Evolutionary conservation across 2,797 vertebrate species (phyloP), one percentile per base, ranked within the genome.

Genomic region (Rousettus madagascariensis): DNA sequence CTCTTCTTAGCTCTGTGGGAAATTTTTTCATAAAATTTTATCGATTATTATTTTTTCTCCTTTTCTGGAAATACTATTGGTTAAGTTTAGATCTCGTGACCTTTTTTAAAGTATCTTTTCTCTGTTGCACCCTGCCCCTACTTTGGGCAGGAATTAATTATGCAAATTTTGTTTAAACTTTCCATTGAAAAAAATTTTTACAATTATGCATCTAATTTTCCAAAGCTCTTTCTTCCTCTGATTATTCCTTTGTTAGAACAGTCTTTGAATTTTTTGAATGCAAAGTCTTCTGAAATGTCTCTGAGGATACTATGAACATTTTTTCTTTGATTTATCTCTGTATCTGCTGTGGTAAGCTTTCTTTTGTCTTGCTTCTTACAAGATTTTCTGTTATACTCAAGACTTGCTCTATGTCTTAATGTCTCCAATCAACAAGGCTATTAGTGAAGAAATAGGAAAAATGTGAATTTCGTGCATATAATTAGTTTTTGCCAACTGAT

Each of bases 201-300:
- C 24, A 80, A 43, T 28, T 65, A 33, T 66, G 8, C 15, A 13
- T 71, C 19, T 5, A 20, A 57, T 79, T 86, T 71, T 41, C 28
- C 30, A 51, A 93, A 80, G 10, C 33, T 51, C 17, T 55, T 46
- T 72, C 41, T 83, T 69, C 6, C 61, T 75, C 30, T 69, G 41
- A 61, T 51, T 57, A 90, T 84, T 75, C 20, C 43, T 79, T 87
- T 72, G 41, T 71, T 41, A 82, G 63, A 90, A 33, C n/a, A 59
- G 2, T 80, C 26, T 79, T 46, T 75, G 30, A 68, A 49, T 28
- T 59, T 84, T 84, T 24, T 77, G 78, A 13, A 8, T 55, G 13
- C 41, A 83, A 72, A 28, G 22, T 49, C 61, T 84, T 89, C 51
- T 41, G 57, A 59, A 59, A 57, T 57, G 5, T 68, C 49, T n/a